Evolutionary conservation across 2,797 vertebrate genomes (phyloP).

Genomic region (Lagodon rhomboides): DNA sequence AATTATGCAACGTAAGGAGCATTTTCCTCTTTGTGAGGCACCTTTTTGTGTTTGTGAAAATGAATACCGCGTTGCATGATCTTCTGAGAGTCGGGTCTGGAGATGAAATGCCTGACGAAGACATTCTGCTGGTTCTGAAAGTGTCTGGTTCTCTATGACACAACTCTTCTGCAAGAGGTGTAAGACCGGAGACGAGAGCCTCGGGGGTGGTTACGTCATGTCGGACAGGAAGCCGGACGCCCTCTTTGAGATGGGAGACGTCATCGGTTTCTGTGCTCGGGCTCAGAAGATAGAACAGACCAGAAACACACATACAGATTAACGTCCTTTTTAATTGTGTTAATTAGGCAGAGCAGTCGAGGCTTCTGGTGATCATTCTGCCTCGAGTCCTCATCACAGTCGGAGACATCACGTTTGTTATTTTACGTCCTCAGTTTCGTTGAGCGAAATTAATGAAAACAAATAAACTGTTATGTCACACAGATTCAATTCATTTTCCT

Average conservation of each 20-base stretch:
- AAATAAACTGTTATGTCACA: no score
- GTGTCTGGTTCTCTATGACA: background rate
- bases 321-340: background rate
- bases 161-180: background rate
- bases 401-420: background rate
- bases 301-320: background rate
- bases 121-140: background rate
- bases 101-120: background rate
- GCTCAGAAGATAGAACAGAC: background rate
- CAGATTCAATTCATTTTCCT: no score
- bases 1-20: background rate
- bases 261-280: background rate
- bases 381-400: background rate
- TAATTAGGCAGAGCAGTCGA: background rate
- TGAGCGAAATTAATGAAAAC: no score
- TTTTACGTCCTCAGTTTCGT: no score
- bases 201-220: slow-evolving; percentile 12
- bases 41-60: background rate
- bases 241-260: background rate
- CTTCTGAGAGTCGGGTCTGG: background rate
- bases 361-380: slow-evolving; percentile 19
- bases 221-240: background rate
- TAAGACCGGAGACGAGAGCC: background rate
- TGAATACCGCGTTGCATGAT: background rate
- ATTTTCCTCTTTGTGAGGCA: background rate